Percentiles rank a stretch among this genome's conserved stretches.
phyloP scores from a whole-genome alignment of 1,140 invertebrate genomes.

The Holotrichia oblita region DNA sequence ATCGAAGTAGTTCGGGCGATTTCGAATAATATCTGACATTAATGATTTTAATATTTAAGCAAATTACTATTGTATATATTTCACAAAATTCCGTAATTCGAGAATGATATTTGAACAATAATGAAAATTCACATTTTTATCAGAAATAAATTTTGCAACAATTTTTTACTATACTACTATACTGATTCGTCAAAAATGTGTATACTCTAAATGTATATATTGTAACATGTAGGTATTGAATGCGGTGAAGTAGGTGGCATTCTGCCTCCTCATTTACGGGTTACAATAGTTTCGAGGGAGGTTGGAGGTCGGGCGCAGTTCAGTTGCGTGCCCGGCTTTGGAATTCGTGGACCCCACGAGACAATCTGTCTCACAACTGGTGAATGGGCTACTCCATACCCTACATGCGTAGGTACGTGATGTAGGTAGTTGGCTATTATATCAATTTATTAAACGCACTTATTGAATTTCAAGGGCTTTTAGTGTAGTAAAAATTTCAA shows the following conservation, averaged over 20 bases:
- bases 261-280: conserved; percentile 67
- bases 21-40: too few species aligned
- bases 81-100: too few species aligned
- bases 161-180: too few species aligned
- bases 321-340: conserved; percentile 81
- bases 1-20: too few species aligned
- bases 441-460: background rate
- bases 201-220: conserved; percentile 1
- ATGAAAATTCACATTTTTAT: too few species aligned
- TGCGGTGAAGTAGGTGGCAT: conserved; percentile 73
- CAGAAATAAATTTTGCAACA: too few species aligned
- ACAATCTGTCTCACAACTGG: conserved; percentile 80
- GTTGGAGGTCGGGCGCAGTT: conserved; percentile 82
- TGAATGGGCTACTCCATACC: conserved; percentile 80
- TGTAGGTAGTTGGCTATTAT: conserved; percentile 23
- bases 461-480: too few species aligned
- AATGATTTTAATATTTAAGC: too few species aligned
- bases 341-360: conserved; percentile 76
- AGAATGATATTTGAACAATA: too few species aligned
- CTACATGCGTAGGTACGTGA: conserved; percentile 74
- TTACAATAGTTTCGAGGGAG: conserved; percentile 75
- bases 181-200: background rate
- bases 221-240: conserved; percentile 68
- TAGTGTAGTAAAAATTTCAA: too few species aligned
- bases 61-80: too few species aligned